Percentiles rank a stretch among this genome's conserved stretches.
Evolutionary conservation across 2,113 vertebrate species (phyloP).

Genomic region (Coregonus clupeaformis): DNA sequence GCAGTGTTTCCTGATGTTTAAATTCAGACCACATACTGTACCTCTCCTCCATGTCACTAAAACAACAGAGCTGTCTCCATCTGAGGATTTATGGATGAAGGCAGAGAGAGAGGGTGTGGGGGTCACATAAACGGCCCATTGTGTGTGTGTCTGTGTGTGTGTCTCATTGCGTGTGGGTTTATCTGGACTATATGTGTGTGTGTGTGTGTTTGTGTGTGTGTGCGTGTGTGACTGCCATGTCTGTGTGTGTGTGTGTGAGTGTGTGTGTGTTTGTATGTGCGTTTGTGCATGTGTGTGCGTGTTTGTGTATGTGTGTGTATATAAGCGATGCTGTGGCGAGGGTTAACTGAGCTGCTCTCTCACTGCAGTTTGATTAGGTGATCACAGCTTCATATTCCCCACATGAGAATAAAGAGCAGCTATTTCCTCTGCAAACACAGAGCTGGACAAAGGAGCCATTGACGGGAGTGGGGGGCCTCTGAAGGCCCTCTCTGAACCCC

Average conservation of each 20-base stretch:
- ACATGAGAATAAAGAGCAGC: conserved; percentile 87
- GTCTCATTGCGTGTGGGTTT: not conserved
- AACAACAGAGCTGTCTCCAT: conserved; percentile 75
- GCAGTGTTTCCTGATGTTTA: conserved; percentile 63
- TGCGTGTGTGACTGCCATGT: not conserved
- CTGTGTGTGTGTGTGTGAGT: conserved; percentile 12
- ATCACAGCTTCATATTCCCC: conserved; percentile 90
- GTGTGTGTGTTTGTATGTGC: not conserved
- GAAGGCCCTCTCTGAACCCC: conserved; percentile 61
- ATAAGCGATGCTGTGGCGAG: not conserved
- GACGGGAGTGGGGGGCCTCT: conserved; percentile 58
- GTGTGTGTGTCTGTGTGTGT: not conserved
- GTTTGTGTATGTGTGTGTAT: conserved; percentile 13
- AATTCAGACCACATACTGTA: conserved; percentile 61
- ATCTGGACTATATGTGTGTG: conserved; percentile 3
- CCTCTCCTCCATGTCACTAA: conserved; percentile 71
- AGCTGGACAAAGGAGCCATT: conserved; percentile 87
- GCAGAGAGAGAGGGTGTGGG: conserved; percentile 36
- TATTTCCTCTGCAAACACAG: conserved; percentile 90
- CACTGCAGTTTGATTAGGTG: conserved; percentile 86
- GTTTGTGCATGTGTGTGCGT: conserved; percentile 15
- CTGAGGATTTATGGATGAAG: conserved; percentile 61
- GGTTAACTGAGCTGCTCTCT: conserved; percentile 72
- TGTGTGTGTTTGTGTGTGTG: not conserved
- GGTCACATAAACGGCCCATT: conserved; percentile 78